These are phyloP conservation scores for Blastomussa wellsi DNA, from an alignment of 92 coral and sea anemone genomes.

Conservation along the genomic window DNA sequence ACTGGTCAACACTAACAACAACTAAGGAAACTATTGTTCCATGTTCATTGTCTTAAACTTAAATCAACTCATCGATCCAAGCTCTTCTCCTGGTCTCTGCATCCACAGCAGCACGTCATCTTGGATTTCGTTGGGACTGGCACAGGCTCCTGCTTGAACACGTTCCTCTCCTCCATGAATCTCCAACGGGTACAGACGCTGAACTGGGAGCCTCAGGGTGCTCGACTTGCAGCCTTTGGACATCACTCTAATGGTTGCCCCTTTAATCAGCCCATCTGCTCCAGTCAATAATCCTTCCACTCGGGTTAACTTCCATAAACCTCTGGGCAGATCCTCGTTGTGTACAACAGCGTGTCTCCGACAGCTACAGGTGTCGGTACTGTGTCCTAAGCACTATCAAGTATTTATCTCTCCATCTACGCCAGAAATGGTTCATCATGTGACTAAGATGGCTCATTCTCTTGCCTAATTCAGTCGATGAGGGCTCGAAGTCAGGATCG, in stretches of 20 bases:
- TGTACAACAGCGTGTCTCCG: too few species aligned
- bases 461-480: too few species aligned
- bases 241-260: constrained; percentile 24
- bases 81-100: constrained; percentile 12
- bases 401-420: too few species aligned
- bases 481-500: constrained; percentile 23
- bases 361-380: too few species aligned
- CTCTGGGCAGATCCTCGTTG: constrained; percentile 42
- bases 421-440: too few species aligned
- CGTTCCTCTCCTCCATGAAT: background rate
- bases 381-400: too few species aligned
- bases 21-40: background rate
- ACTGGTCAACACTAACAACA: background rate
- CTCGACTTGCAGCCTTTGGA: background rate
- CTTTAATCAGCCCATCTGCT: constrained; percentile 28
- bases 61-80: background rate
- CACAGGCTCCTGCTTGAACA: background rate
- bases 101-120: constrained; percentile 3
- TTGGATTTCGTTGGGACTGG: background rate
- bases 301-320: constrained; percentile 38
- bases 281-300: constrained; percentile 23
- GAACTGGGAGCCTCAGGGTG: constrained; percentile 20
- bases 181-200: constrained; percentile 19
- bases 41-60: background rate
- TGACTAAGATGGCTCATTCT: too few species aligned